Percentiles rank a stretch among this genome's conserved stretches.
These are phyloP conservation scores for Myotis lucifugus DNA, from an alignment of 2,113 vertebrate species.

Conservation along the genomic window DNA sequence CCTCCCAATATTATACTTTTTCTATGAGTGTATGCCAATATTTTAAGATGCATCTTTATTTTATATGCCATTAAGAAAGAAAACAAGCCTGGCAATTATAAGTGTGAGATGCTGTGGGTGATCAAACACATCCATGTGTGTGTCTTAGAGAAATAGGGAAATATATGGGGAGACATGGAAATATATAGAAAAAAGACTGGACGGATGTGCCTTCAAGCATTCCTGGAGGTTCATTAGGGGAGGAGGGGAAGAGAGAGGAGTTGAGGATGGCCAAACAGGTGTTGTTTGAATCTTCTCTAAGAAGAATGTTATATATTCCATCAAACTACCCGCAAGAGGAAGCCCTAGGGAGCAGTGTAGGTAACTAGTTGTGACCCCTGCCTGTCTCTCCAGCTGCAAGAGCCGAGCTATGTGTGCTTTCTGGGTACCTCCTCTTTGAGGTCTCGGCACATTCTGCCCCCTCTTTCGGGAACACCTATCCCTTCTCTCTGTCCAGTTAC, in stretches of 20 bases:
- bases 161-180: neutral
- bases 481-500: neutral
- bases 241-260: neutral
- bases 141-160: neutral
- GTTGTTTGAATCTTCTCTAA: neutral
- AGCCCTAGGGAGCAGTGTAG: neutral
- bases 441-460: neutral
- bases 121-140: neutral
- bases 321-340: neutral
- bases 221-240: neutral
- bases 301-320: neutral
- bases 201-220: too few species aligned
- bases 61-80: neutral
- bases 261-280: neutral
- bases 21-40: neutral
- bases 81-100: neutral
- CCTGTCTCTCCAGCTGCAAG: neutral
- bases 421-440: neutral
- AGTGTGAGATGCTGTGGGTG: neutral
- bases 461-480: fast-evolving
- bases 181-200: too few species aligned
- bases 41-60: neutral
- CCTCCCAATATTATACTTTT: neutral
- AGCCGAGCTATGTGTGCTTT: neutral
- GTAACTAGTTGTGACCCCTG: fast-evolving